Evolutionary conservation across 2,888 invertebrate species (phyloP).

Genomic region (Monopis laevigella): DNA sequence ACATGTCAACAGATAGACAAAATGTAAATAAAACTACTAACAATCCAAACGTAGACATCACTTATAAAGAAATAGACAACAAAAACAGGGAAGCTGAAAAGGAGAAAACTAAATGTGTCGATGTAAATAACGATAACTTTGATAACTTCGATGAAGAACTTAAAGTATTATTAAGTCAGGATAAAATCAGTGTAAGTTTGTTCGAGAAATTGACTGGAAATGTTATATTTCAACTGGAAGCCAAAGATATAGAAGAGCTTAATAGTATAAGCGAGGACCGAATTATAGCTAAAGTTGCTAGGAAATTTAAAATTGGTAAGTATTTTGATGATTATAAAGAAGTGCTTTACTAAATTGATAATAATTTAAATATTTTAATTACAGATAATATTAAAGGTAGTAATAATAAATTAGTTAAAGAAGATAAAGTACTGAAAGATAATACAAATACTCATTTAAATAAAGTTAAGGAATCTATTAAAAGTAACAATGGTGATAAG

Average conservation of each 20-base stretch:
- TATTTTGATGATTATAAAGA: no score
- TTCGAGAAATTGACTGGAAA: slow-evolving; percentile 52
- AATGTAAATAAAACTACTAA: slow-evolving; percentile 18
- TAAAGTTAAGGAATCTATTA: neutral
- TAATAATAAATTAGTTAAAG: neutral
- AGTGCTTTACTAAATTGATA: no score
- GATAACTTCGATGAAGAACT: slow-evolving; percentile 35
- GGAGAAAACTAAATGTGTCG: neutral
- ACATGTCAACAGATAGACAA: slow-evolving; percentile 57
- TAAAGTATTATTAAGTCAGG: slow-evolving; percentile 34
- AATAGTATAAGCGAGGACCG: slow-evolving; percentile 45
- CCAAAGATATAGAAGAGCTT: slow-evolving; percentile 55
- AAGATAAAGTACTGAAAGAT: no score
- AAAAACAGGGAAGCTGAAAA: slow-evolving; percentile 16
- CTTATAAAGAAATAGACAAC: slow-evolving; percentile 31
- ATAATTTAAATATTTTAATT: neutral
- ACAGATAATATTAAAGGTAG: neutral
- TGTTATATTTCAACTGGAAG: slow-evolving; percentile 48
- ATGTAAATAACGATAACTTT: slow-evolving; percentile 13
- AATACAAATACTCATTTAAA: no score
- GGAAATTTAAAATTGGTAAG: slow-evolving; percentile 47
- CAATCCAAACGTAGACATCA: slow-evolving; percentile 34
- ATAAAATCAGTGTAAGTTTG: slow-evolving; percentile 46
- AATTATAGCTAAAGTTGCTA: slow-evolving; percentile 37
- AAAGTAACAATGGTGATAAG: neutral